phyloP scores from a whole-genome alignment of 2,113 vertebrate genomes.

The Zosterops borbonicus region DNA sequence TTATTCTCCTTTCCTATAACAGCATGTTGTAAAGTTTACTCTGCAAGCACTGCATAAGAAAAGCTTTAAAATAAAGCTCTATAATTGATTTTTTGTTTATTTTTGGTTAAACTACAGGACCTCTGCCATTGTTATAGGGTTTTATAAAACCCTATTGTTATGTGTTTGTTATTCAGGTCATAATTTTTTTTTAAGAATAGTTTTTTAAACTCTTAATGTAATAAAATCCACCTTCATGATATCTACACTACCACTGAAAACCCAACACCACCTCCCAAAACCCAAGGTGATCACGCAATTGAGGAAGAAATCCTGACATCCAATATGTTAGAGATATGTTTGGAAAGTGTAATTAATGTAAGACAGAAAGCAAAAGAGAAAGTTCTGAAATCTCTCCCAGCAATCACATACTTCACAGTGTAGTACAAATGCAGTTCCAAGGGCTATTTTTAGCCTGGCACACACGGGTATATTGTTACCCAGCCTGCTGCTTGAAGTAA shows the following conservation, averaged over 20 bases:
- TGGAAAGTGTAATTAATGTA: slow-evolving; percentile 44
- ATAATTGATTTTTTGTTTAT: neutral
- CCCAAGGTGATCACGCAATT: neutral
- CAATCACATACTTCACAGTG: slow-evolving; percentile 13
- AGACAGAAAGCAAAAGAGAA: slow-evolving; percentile 7
- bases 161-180: neutral
- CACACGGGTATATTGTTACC: slow-evolving; percentile 50
- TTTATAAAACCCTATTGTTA: neutral
- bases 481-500: slow-evolving; percentile 56
- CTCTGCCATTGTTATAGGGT: neutral
- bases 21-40: neutral
- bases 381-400: slow-evolving; percentile 56
- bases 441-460: slow-evolving; percentile 61
- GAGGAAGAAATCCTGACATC: slow-evolving; percentile 15
- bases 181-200: neutral
- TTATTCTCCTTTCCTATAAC: neutral
- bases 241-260: neutral
- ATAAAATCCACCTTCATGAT: neutral
- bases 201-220: neutral
- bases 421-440: slow-evolving; percentile 26
- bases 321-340: neutral
- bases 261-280: neutral
- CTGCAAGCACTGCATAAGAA: neutral
- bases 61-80: neutral
- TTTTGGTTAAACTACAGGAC: neutral